Base-by-base conservation (phyloP, 2,113 vertebrate species). In the Epinephelus lanceolatus region DNA sequence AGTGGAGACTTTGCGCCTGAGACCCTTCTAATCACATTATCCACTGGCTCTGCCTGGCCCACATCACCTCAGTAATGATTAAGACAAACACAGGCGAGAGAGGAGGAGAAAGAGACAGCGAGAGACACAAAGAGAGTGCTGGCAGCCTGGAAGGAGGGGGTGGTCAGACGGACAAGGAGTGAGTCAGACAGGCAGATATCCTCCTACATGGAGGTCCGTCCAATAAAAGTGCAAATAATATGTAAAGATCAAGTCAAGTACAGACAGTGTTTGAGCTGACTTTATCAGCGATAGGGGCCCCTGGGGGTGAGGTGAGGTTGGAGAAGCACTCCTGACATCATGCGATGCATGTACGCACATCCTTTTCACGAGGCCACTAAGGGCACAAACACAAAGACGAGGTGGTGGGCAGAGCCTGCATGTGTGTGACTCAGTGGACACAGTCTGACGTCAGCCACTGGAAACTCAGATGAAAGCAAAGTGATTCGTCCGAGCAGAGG, bases 151-250 rank as follows among this genome's bases (percentile, higher is more conserved):
- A 86, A 88, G 86, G 86, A 90, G 88, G 92, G 91, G 90, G 88
- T 90, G 89, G 91, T 94, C 93, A 94, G 92, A 89, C 92, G 90
- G 89, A 91, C 90, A 78, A 71, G 88, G 77, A 89, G 83, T 94
- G 89, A 93, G 92, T 92, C 92, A 93, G 85, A 89, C 81, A 82
- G 62, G 77, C 85, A 88, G 81, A 92, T 84, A 84, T 87, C 90
- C 93, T 91, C 92, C 93, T 89, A 94, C 93, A 88, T 86, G 75
- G 62, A 63, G 61, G 84, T 76, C 84, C 55, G 59, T 87, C 88
- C 79, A 88, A 91, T 86, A 83, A 66, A 93, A 86, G 77, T 84
- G 77, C 84, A 87, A 86, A 88, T 78, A 70, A 89, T 82, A 78
- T 71, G 74, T 66, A 52, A 52, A 79, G 85, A 91, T 85, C 66